Percentiles rank a stretch among this genome's conserved stretches.
Conservation (phyloP, 2,797 vertebrate species). For the Ibycter americanus region DNA sequence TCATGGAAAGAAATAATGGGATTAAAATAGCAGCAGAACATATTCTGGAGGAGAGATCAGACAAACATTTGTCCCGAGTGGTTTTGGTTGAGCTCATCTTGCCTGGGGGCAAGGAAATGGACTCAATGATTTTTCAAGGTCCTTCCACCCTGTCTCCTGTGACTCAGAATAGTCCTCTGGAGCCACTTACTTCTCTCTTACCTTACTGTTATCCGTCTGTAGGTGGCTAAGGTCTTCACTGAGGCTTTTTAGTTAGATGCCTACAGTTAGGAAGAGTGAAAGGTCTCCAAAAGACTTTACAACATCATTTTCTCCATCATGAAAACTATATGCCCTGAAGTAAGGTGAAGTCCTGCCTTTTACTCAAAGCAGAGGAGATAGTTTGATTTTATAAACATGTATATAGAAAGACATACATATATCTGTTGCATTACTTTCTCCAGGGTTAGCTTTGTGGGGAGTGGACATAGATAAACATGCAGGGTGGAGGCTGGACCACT, state of each 20-base stretch:
- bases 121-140: neutral
- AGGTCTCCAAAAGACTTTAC: neutral
- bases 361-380: fast-evolving
- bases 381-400: neutral
- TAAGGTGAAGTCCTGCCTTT: neutral
- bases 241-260: neutral
- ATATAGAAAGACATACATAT: fast-evolving
- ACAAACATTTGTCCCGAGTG: slow-evolving; percentile 1
- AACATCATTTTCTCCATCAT: neutral
- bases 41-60: neutral
- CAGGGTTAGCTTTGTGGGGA: neutral
- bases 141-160: neutral
- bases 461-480: neutral
- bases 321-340: neutral
- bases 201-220: neutral
- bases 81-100: neutral
- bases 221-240: neutral
- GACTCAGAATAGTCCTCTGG: neutral
- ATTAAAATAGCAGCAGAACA: slow-evolving; percentile 8
- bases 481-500: neutral
- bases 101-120: neutral
- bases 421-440: neutral
- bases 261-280: neutral
- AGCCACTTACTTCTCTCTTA: neutral
- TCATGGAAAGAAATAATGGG: neutral